These are phyloP conservation scores for Dusona sp. DNA, from an alignment of 2,888 invertebrate genomes.

Conservation along the genomic window DNA sequence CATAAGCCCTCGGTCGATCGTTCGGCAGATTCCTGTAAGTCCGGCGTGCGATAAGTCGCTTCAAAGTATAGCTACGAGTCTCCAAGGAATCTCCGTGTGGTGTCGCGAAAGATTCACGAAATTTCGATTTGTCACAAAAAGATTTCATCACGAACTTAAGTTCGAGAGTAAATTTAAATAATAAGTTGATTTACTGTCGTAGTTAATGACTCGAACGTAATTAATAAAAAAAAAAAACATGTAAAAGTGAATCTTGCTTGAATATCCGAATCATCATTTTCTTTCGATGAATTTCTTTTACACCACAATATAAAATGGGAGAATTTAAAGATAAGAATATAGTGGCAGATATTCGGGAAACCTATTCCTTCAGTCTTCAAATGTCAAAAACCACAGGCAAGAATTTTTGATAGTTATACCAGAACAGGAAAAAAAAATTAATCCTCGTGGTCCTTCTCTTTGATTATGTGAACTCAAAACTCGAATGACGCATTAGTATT, in stretches of 20 bases:
- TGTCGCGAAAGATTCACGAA: conserved; percentile 72
- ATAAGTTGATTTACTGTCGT: not conserved
- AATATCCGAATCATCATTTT: not conserved
- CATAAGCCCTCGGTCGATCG: conserved; percentile 32
- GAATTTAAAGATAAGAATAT: not conserved
- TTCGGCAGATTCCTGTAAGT: conserved; percentile 71
- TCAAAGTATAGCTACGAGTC: conserved; percentile 22
- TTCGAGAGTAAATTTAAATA: not conserved
- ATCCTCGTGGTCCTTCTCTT: conserved; percentile 52
- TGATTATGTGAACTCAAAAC: conserved; percentile 38
- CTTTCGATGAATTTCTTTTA: not conserved
- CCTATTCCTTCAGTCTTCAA: not conserved
- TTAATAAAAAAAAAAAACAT: too few relatives aligned
- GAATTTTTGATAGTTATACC: conserved; percentile 26
- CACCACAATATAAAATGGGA: not conserved
- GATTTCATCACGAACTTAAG: not conserved
- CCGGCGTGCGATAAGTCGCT: conserved; percentile 71
- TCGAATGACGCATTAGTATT: conserved; percentile 74
- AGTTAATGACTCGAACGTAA: too few relatives aligned
- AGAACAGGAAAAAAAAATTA: conserved; percentile 26
- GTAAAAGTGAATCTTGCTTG: not conserved
- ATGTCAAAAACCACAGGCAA: not conserved
- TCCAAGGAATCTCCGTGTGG: conserved; percentile 67
- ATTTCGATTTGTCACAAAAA: conserved; percentile 3
- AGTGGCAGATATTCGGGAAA: not conserved